These are phyloP conservation scores for Sitophilus oryzae DNA, from an alignment of 1,140 invertebrate genomes.

Conservation along the genomic window DNA sequence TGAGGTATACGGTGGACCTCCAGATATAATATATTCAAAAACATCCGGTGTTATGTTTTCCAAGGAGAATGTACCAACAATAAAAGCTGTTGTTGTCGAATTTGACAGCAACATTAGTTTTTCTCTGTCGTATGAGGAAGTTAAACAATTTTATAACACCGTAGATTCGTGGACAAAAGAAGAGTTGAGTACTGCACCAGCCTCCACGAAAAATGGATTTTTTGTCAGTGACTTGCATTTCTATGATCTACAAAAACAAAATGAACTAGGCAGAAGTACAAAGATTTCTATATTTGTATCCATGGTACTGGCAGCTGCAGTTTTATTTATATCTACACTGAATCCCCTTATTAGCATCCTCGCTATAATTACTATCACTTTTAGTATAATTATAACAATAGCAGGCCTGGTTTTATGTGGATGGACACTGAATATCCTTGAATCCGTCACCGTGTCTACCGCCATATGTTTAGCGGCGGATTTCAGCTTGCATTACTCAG, in stretches of 20 bases:
- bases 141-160: slow-evolving; percentile 70
- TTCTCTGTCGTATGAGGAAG: slow-evolving; percentile 72
- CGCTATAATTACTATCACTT: slow-evolving; percentile 78
- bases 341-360: slow-evolving; percentile 81
- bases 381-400: slow-evolving; percentile 80
- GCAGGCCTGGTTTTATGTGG: slow-evolving; percentile 77
- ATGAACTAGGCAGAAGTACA: slow-evolving; percentile 76
- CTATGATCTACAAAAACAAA: slow-evolving; percentile 75
- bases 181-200: slow-evolving; percentile 68
- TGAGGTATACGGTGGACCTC: slow-evolving; percentile 69
- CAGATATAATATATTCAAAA: slow-evolving; percentile 60
- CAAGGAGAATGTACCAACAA: slow-evolving; percentile 48
- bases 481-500: slow-evolving; percentile 90
- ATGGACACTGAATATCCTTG: slow-evolving; percentile 95
- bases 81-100: slow-evolving; percentile 80
- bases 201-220: slow-evolving; percentile 78
- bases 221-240: slow-evolving; percentile 86
- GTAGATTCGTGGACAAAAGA: slow-evolving; percentile 73
- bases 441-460: slow-evolving; percentile 89
- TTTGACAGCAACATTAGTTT: slow-evolving; percentile 81
- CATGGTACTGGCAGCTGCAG: slow-evolving; percentile 68
- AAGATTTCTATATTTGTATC: slow-evolving; percentile 76
- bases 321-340: slow-evolving; percentile 78
- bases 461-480: slow-evolving; percentile 96
- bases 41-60: slow-evolving; percentile 82